Percentiles rank a stretch among this genome's conserved stretches.
These are phyloP conservation scores for Coilia nasus DNA, from an alignment of 2,797 vertebrate species.

Conservation along the genomic window DNA sequence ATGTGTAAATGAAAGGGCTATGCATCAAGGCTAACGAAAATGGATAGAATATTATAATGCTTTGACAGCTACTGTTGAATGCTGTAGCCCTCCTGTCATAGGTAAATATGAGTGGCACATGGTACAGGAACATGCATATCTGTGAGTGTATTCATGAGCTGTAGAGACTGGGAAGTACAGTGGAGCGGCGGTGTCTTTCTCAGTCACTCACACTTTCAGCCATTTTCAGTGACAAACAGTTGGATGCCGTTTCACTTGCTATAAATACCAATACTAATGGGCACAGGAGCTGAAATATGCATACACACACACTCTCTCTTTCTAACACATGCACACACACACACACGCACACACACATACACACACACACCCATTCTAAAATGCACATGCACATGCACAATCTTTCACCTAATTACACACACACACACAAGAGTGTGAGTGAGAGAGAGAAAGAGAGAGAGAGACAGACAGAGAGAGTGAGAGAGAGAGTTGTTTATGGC, in stretches of 20 bases:
- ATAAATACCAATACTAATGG: not conserved
- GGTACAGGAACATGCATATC: not conserved
- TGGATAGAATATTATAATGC: not conserved
- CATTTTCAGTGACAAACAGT: not conserved
- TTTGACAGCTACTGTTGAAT: not conserved
- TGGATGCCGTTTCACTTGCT: not conserved
- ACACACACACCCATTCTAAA: not conserved
- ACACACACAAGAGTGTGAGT: too few relatives aligned
- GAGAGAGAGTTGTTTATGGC: slow-evolving; percentile 21
- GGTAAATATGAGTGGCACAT: not conserved
- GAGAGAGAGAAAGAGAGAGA: too few relatives aligned
- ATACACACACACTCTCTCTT: slow-evolving; percentile 11
- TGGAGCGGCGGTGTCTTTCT: not conserved
- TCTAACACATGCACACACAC: not conserved
- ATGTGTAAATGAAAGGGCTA: not conserved
- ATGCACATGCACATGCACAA: not conserved
- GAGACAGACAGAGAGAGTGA: slow-evolving; percentile 11
- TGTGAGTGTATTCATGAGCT: slow-evolving; percentile 3
- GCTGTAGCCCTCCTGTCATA: not conserved
- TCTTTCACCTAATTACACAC: not conserved
- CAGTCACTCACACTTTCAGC: not conserved
- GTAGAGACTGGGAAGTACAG: not conserved
- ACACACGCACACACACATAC: slow-evolving; percentile 14
- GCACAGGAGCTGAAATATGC: not conserved
- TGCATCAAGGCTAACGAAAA: not conserved